Percentiles rank a stretch among this genome's conserved stretches.
Evolutionary conservation across 2,113 vertebrate species (phyloP).

Genomic region (Zosterops lateralis): DNA sequence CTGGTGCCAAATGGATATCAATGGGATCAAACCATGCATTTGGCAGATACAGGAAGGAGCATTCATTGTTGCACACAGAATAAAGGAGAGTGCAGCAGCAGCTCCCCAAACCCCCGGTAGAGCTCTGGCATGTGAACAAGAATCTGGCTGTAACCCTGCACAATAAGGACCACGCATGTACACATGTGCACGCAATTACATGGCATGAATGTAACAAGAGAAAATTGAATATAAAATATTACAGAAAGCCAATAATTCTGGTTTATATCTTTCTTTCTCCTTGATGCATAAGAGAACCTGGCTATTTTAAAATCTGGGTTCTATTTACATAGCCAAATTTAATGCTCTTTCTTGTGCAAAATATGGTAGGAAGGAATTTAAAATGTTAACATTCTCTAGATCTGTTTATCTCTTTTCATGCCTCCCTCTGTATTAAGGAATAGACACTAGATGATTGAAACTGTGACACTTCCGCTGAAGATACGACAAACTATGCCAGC

Average conservation of each 20-base stretch:
- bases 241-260: conserved; percentile 64
- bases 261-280: conserved; percentile 60
- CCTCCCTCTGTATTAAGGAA: neutral
- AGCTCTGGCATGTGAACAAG: conserved; percentile 11
- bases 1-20: conserved; percentile 48
- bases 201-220: conserved; percentile 51
- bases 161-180: conserved; percentile 51
- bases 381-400: conserved; percentile 38
- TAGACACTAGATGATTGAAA: neutral
- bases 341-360: conserved; percentile 49
- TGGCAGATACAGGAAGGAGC: conserved; percentile 33
- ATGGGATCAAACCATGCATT: conserved; percentile 24
- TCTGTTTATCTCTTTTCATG: conserved; percentile 38
- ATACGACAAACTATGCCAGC: neutral
- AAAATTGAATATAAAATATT: conserved; percentile 67
- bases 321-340: conserved; percentile 50
- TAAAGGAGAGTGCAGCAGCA: neutral
- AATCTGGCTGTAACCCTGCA: conserved; percentile 50
- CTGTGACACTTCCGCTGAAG: neutral
- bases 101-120: conserved; percentile 2
- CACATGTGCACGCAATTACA: conserved; percentile 63
- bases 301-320: conserved; percentile 55
- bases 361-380: conserved; percentile 43
- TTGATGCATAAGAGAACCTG: conserved; percentile 57
- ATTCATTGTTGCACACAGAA: conserved; percentile 9